Conservation (phyloP, 2,888 invertebrate genomes). For the Archips xylosteana region DNA sequence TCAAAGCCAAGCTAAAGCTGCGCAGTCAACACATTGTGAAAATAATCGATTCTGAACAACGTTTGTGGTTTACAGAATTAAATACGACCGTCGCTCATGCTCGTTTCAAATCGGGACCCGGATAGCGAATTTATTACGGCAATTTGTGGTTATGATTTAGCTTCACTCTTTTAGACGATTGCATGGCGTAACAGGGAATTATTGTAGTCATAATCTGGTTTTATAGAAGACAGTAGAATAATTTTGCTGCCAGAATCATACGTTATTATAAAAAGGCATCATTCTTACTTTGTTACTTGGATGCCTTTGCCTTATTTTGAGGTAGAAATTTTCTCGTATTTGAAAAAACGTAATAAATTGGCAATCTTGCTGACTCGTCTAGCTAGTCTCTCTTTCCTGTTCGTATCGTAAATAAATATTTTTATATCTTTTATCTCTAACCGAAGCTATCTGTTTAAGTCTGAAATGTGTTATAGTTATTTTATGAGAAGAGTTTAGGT, state of each 20-base stretch:
- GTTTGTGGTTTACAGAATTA: conserved; percentile 54
- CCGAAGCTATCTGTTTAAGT: no score
- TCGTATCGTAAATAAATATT: no score
- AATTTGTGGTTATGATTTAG: conserved; percentile 23
- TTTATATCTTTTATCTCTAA: no score
- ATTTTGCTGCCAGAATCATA: conserved; percentile 1
- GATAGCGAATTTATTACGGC: conserved; percentile 18
- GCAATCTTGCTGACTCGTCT: no score
- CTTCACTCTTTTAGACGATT: conserved; percentile 10
- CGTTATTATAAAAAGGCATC: neutral
- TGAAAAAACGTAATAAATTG: no score
- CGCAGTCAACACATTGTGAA: conserved; percentile 51
- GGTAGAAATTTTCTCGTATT: no score
- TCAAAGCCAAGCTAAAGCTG: conserved; percentile 10
- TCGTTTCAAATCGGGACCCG: conserved; percentile 4
- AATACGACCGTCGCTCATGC: conserved; percentile 45
- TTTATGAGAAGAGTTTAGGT: no score
- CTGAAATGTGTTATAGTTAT: no score
- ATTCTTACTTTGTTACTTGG: neutral
- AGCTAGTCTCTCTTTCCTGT: no score
- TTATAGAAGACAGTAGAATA: conserved; percentile 1
- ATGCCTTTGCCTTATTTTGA: no score
- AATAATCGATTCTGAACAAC: conserved; percentile 50
- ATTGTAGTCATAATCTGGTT: neutral
- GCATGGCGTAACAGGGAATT: conserved; percentile 11